These are phyloP conservation scores for Tetramorium parvispinum DNA, from an alignment of 1,140 invertebrate species.

Conservation along the genomic window DNA sequence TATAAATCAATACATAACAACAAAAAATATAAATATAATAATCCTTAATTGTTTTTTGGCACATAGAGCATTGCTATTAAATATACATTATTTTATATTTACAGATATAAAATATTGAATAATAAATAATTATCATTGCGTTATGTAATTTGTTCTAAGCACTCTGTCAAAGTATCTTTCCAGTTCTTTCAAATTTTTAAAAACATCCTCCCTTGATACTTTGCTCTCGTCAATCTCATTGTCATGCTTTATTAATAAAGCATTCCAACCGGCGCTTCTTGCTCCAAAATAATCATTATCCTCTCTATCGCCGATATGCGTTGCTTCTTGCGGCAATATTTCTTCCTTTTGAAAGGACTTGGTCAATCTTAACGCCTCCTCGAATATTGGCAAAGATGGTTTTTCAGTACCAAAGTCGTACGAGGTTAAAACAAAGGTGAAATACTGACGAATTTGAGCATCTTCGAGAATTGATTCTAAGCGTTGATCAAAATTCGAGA, in stretches of 20 bases:
- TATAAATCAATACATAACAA: no score
- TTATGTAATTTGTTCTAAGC: conserved; percentile 11
- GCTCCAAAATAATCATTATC: conserved; percentile 92
- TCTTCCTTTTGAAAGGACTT: conserved; percentile 71
- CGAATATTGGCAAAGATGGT: conserved; percentile 91
- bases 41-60: no score
- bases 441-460: conserved; percentile 88
- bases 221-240: conserved; percentile 35
- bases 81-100: not conserved
- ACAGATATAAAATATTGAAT: not conserved
- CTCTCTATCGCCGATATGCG: conserved; percentile 94
- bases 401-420: conserved; percentile 91
- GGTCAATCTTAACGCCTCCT: conserved; percentile 87
- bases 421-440: conserved; percentile 93
- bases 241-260: conserved; percentile 86
- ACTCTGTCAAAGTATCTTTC: conserved; percentile 66
- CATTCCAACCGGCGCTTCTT: conserved; percentile 90
- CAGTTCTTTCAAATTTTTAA: conserved; percentile 76
- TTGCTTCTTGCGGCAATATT: conserved; percentile 87
- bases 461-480: conserved; percentile 89
- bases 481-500: conserved; percentile 96
- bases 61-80: no score
- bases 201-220: conserved; percentile 60
- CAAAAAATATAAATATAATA: no score
- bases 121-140: not conserved